phyloP scores from a whole-genome alignment of 1,140 invertebrate genomes.

The Lethrus apterus region DNA sequence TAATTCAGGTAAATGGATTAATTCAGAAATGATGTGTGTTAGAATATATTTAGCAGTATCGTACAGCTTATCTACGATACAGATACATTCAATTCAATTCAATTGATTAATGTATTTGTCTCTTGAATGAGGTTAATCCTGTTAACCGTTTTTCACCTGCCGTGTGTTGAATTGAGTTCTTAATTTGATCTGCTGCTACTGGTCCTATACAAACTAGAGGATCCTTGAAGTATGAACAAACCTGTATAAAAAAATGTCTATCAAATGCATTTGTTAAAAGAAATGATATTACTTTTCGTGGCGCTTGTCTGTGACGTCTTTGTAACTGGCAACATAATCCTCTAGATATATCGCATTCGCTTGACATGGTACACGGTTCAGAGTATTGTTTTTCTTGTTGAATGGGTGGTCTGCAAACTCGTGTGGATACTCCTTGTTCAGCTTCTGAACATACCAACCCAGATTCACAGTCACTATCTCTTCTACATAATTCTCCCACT shows the following conservation, averaged over 20 bases:
- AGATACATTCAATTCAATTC: conserved; percentile 15
- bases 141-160: conserved; percentile 72
- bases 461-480: conserved; percentile 67
- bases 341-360: conserved; percentile 76
- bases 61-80: conserved; percentile 9
- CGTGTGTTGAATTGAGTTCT: conserved; percentile 62
- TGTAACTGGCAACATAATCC: conserved; percentile 84
- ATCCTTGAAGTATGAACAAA: conserved; percentile 86
- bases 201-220: conserved; percentile 81
- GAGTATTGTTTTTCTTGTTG: conserved; percentile 74
- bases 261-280: neutral
- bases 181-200: conserved; percentile 64
- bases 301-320: conserved; percentile 72
- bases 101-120: conserved; percentile 45
- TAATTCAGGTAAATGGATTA: conserved; percentile 3
- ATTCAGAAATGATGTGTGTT: neutral
- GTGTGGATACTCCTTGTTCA: conserved; percentile 42
- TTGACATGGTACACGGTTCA: conserved; percentile 74
- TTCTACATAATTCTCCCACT: conserved; percentile 63
- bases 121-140: conserved; percentile 43
- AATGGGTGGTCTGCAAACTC: conserved; percentile 70
- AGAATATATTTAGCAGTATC: conserved; percentile 9
- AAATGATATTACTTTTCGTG: conserved; percentile 60
- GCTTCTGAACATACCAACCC: conserved; percentile 61
- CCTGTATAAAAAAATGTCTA: conserved; percentile 43